These are phyloP conservation scores for Agrochola lota DNA, from an alignment of 2,888 invertebrate species.

Conservation along the genomic window DNA sequence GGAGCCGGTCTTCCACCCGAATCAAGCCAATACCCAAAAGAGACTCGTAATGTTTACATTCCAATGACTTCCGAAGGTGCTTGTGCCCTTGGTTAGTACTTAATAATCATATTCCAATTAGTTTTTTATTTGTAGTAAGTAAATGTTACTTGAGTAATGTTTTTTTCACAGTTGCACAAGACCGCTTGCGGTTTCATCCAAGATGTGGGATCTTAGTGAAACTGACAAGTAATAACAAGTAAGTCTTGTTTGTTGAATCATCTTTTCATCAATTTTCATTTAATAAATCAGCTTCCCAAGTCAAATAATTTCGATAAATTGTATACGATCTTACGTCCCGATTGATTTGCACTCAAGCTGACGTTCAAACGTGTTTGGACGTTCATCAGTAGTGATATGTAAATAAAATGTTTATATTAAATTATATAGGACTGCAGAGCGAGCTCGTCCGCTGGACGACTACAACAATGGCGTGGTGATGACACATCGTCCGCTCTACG, in stretches of 20 bases:
- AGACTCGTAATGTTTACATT: slow-evolving; percentile 71
- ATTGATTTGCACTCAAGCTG: slow-evolving; percentile 15
- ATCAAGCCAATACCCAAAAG: slow-evolving; percentile 68
- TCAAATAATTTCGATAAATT: slow-evolving; percentile 6
- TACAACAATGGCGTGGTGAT: slow-evolving; percentile 99
- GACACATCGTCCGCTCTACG: slow-evolving; percentile 96
- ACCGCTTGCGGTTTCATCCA: slow-evolving; percentile 95
- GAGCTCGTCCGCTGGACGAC: slow-evolving; percentile 96
- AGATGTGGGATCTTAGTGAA: slow-evolving; percentile 97
- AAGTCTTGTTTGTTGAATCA: slow-evolving; percentile 63
- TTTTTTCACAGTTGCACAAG: slow-evolving; percentile 83
- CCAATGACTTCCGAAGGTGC: slow-evolving; percentile 78
- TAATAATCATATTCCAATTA: slow-evolving; percentile 4
- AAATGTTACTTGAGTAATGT: slow-evolving; percentile 1
- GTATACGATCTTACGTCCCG: slow-evolving; percentile 14
- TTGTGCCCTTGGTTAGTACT: slow-evolving; percentile 75
- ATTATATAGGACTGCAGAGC: slow-evolving; percentile 93
- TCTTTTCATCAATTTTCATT: not conserved
- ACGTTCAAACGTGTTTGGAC: slow-evolving; percentile 6
- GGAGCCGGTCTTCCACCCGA: slow-evolving; percentile 67
- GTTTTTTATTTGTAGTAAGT: not conserved
- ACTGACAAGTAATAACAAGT: slow-evolving; percentile 93
- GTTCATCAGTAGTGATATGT: not conserved
- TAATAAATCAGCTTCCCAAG: not conserved
- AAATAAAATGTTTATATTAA: slow-evolving; percentile 7